Evolutionary conservation across 2,113 vertebrate genomes (phyloP), one percentile per base, ranked within the genome.

Genomic region (Mesitornis unicolor): DNA sequence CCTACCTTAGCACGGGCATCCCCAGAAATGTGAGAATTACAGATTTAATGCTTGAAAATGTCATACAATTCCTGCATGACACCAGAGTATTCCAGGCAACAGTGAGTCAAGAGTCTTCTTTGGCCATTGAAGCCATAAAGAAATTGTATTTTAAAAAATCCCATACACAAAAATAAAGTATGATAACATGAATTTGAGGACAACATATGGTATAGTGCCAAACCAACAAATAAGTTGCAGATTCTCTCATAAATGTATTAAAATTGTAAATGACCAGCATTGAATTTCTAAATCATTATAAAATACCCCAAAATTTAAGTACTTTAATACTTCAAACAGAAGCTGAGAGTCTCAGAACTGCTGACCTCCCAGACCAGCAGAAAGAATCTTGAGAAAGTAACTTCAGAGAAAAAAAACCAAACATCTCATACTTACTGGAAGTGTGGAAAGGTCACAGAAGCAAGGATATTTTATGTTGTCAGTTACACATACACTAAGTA

Each of bases 261-360:
- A 76, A 43, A 36, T 54, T 64, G 5, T 33, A 59, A 84, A 71
- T 60, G 2, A 51, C 1, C 14, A 31, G 4, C 0, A 0, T 3
- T 60, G 48, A 83, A 43, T 5, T 40, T 80, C 40, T 45, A 56
- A 65, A 84, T 7, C 4, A 59, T 67, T 70, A 60, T 65, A 61
- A 65, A 74, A 74, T 53, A 7, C 8, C 10, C 1, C 14, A 5
- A 25, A n/a, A 57, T 60, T 6, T 43, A 26, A 61, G 18, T 35
- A 48, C 21, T 74, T 78, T 26, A 74, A 47, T 42, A 47, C 5
- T 81, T 87, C 35, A 57, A 78, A 40, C 53, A 76, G 38, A 74
- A 57, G 9, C 24, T 28, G 17, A 80, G 7, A 48, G 11, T 42
- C 45, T 81, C 6, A 61, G n/a, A 69, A 16, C 16, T 77, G 17